Conservation (phyloP, 2,797 vertebrate species). For the Diplodus puntazzo region DNA sequence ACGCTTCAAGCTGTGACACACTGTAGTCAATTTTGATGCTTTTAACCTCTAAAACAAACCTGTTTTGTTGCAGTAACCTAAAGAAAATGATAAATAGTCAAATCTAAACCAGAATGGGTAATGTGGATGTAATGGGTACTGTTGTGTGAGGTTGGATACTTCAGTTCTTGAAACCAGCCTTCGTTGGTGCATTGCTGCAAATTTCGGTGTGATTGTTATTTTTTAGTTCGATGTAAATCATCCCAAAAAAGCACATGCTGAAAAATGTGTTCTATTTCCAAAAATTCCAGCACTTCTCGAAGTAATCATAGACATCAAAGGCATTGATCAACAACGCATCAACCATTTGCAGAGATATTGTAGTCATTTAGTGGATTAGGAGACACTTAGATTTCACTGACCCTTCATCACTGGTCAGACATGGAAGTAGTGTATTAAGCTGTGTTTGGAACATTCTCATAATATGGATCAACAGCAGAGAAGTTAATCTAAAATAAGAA, state of each 20-base stretch:
- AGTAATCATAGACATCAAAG: neutral
- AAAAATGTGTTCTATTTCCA: neutral
- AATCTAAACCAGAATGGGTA: neutral
- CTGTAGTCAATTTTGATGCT: neutral
- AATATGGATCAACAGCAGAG: neutral
- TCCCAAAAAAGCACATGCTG: neutral
- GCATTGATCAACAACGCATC: neutral
- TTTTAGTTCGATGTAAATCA: neutral
- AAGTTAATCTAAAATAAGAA: neutral
- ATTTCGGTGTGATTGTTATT: no score
- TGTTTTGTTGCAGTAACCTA: neutral
- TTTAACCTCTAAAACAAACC: neutral
- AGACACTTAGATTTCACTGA: neutral
- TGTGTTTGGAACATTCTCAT: neutral
- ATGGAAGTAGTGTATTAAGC: neutral
- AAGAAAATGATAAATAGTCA: neutral
- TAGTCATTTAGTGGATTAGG: neutral
- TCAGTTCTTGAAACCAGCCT: no score
- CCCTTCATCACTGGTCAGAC: neutral
- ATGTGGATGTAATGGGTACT: neutral
- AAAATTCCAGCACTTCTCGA: neutral
- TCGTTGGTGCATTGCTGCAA: no score
- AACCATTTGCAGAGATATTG: neutral
- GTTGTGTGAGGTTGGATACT: constrained; percentile 31
- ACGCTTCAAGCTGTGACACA: neutral